Evolutionary conservation across 2,797 vertebrate genomes (phyloP).

Genomic region (Halcyon leucocephala): DNA sequence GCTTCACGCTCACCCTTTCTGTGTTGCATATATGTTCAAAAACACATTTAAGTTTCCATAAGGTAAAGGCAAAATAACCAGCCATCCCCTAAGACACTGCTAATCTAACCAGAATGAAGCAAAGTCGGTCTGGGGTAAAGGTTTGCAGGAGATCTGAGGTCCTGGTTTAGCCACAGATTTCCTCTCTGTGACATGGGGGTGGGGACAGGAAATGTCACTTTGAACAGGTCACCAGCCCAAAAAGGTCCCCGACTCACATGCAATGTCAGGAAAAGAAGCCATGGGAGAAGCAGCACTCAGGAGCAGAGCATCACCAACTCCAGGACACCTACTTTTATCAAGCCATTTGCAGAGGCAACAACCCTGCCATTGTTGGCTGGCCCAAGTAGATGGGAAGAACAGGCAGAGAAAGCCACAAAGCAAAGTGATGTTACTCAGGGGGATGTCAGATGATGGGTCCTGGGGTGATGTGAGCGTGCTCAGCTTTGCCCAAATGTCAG

Average conservation of each 20-base stretch:
- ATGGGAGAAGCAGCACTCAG: background rate
- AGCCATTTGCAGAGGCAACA: background rate
- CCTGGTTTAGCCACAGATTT: background rate
- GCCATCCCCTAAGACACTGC: background rate
- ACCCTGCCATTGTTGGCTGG: background rate
- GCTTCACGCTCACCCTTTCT: background rate
- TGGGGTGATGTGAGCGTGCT: background rate
- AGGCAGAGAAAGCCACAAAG: conserved; percentile 19
- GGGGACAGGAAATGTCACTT: background rate
- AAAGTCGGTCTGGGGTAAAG: background rate
- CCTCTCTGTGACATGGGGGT: background rate
- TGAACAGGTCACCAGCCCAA: fast-evolving
- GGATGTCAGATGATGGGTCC: background rate
- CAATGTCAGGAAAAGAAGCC: background rate
- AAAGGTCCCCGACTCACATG: background rate
- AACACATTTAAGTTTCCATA: background rate
- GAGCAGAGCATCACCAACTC: background rate
- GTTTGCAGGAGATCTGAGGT: background rate
- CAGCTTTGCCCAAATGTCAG: background rate
- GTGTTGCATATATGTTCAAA: background rate
- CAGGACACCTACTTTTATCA: background rate
- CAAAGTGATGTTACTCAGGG: background rate
- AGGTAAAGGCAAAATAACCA: background rate
- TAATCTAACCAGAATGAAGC: background rate
- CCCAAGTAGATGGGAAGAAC: background rate